Base-by-base conservation (phyloP, 2,888 invertebrate species). In the Tholera decimalis region DNA sequence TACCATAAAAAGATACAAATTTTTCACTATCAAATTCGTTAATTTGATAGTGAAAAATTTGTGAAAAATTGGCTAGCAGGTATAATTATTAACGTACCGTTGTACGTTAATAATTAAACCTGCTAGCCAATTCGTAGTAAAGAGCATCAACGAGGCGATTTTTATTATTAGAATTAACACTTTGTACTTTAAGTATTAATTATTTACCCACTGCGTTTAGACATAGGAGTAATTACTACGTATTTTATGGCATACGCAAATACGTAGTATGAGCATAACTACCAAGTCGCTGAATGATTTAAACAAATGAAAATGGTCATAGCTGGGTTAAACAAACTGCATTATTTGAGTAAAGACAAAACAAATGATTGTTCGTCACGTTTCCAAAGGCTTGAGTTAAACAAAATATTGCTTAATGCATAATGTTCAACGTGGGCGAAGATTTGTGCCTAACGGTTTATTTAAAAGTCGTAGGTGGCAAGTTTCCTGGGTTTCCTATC, bases 311-410 rank as follows among this genome's bases (percentile, higher is more conserved):
- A 82, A 86, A 87, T 83, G 82, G 78, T 80, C 82, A 74, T 84
- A 88, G 87, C 83, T 85, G 65, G 90, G 91, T 88, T 88, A 90
- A 80, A 73, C 85, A 89, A 89, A 89, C 84, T 74, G 72, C 70
- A 73, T 81, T 86, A 79, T 89, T 88, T 89, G 83, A 82, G 62
- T 74, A 73, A 78, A 82, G 83, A 84, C 84, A 88, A 88, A 83
- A 86, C 89, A 88, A 91, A 90, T 88, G 84, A 77, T 83, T 78
- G 82, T 78, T 69, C 59, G 62, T 83, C 83, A 83, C 80, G 77
- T 83, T 79, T 71, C 59, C 74, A 67, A 79, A 82, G 81, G 78
- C 73, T 78, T 64, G 63, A 63, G 74, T 76, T 75, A 82, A 83
- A 86, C 74, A 85, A 77, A 77, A 67, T 75, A 75, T 88, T 88